Evolutionary conservation across 2,113 vertebrate genomes (phyloP).

Genomic region (Tachuris rubrigastra): DNA sequence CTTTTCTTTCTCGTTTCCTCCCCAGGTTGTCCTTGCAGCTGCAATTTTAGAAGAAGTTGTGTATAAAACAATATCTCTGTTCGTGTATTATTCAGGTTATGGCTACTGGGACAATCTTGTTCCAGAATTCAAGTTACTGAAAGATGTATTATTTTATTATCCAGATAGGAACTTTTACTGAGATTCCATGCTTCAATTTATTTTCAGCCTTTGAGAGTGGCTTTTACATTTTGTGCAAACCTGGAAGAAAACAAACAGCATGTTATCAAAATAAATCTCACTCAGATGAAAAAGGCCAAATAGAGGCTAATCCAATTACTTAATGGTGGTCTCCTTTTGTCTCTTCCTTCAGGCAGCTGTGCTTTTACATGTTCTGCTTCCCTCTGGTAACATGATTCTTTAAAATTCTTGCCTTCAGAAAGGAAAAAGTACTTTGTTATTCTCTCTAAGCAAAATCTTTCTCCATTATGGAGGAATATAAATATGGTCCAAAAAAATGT

Average conservation of each 20-base stretch:
- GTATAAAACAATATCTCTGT: neutral
- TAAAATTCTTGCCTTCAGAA: neutral
- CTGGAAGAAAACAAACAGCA: conserved; percentile 25
- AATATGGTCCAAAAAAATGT: neutral
- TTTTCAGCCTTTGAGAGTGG: neutral
- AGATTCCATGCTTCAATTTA: neutral
- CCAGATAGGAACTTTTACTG: neutral
- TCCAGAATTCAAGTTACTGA: neutral
- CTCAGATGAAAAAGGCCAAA: conserved; percentile 32
- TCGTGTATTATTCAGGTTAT: neutral
- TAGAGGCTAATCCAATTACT: conserved; percentile 60
- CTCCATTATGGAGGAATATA: neutral
- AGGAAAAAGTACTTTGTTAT: neutral
- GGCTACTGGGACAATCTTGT: neutral
- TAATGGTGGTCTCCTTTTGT: conserved; percentile 27
- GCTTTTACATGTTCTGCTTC: conserved; percentile 16
- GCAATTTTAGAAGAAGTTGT: neutral
- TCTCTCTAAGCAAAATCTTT: neutral
- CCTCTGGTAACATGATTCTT: neutral
- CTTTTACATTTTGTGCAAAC: neutral
- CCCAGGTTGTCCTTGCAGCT: neutral
- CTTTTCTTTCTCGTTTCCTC: neutral
- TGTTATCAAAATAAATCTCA: conserved; percentile 47
- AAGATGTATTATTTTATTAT: neutral
- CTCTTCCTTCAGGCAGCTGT: conserved; percentile 40